Evolutionary conservation across 2,797 vertebrate genomes (phyloP).

Genomic region (Iguana delicatissima): DNA sequence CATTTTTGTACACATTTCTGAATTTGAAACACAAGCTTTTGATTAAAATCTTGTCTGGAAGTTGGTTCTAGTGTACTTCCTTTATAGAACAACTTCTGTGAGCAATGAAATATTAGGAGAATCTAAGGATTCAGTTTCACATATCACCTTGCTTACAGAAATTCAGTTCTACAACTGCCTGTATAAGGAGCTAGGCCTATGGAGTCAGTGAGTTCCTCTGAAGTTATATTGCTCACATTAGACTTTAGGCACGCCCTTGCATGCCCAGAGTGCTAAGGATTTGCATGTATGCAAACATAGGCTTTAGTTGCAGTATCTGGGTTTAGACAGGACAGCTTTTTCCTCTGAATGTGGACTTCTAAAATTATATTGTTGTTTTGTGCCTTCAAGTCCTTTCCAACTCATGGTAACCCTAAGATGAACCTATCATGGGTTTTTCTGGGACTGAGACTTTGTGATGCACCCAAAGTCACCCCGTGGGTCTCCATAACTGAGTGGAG

Average conservation of each 20-base stretch:
- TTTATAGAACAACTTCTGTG: background rate
- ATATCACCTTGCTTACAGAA: background rate
- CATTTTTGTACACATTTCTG: background rate
- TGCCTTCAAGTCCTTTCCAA: no score
- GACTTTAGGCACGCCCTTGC: no score
- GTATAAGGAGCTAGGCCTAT: background rate
- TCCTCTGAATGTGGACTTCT: background rate
- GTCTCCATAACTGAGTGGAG: no score
- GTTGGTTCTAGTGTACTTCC: background rate
- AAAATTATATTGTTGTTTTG: background rate
- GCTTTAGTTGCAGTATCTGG: background rate
- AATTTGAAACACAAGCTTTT: slow-evolving; percentile 7
- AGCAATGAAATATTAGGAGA: background rate
- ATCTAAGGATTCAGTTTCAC: background rate
- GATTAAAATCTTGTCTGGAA: background rate
- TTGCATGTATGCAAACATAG: background rate
- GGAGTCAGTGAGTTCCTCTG: background rate
- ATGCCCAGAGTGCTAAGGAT: background rate
- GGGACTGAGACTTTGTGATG: no score
- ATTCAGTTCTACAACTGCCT: background rate
- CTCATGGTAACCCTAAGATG: no score
- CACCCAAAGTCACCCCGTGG: no score
- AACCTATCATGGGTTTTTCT: no score
- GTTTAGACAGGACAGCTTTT: background rate
- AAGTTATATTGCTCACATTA: background rate